Percentiles rank a stretch among this genome's conserved stretches.
Conservation (phyloP, 2,888 invertebrate species). For the Ichneumoninae sp. region DNA sequence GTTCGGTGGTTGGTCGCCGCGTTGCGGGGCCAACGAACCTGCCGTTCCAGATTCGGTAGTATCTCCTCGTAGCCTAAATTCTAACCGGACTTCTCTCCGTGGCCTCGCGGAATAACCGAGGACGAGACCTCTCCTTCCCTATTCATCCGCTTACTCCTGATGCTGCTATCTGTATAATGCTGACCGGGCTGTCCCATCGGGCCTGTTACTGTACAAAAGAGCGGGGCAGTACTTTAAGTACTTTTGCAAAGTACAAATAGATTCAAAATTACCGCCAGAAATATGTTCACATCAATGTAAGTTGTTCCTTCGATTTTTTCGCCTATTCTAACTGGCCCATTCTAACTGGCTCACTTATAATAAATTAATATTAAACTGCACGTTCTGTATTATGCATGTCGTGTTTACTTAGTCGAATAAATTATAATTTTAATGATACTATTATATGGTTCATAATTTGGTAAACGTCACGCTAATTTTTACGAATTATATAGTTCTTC, state of each 20-base stretch:
- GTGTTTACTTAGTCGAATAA: too few relatives aligned
- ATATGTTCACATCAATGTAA: too few relatives aligned
- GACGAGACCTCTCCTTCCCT: slow-evolving; percentile 48
- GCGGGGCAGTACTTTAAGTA: too few relatives aligned
- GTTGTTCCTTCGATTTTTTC: too few relatives aligned
- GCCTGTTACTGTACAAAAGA: slow-evolving; percentile 14
- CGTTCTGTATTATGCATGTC: background rate
- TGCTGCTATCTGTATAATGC: slow-evolving; percentile 10
- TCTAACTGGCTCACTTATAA: background rate
- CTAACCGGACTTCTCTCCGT: slow-evolving; percentile 79
- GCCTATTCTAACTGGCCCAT: background rate
- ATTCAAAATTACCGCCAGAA: too few relatives aligned
- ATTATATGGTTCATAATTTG: too few relatives aligned
- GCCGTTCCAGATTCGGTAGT: slow-evolving; percentile 82
- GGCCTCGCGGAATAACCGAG: slow-evolving; percentile 60
- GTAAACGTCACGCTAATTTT: too few relatives aligned
- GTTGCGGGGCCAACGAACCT: slow-evolving; percentile 79
- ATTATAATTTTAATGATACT: too few relatives aligned
- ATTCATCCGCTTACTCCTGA: slow-evolving; percentile 48
- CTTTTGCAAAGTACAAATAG: too few relatives aligned
- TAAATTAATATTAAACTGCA: background rate
- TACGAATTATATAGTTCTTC: too few relatives aligned
- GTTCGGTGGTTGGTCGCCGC: slow-evolving; percentile 47
- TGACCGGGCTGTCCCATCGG: slow-evolving; percentile 14
- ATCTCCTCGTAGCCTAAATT: slow-evolving; percentile 83